phyloP scores from a whole-genome alignment of 2,888 invertebrate genomes.

The Rhamnusium bicolor region DNA sequence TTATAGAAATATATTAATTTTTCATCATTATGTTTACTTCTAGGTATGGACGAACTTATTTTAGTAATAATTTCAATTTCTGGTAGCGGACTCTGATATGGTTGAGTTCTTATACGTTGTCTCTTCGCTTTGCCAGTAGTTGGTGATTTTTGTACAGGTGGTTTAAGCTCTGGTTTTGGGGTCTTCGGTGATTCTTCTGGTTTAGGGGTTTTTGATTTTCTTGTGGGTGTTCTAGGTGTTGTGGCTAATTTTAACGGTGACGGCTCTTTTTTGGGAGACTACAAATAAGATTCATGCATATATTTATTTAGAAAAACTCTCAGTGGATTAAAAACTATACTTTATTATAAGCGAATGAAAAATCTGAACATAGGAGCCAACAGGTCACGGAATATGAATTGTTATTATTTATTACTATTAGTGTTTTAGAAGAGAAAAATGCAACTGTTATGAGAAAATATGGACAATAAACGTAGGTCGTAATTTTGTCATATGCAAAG shows the following conservation, averaged over 20 bases:
- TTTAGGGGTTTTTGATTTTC: slow-evolving; percentile 73
- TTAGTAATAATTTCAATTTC: slow-evolving; percentile 85
- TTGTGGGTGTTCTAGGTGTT: slow-evolving; percentile 73
- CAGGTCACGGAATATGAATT: too few relatives aligned
- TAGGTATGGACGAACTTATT: slow-evolving; percentile 76
- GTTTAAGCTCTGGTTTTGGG: slow-evolving; percentile 60
- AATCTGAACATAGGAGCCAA: too few relatives aligned
- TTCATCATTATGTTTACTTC: slow-evolving; percentile 78
- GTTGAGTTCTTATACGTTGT: slow-evolving; percentile 80
- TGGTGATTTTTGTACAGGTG: slow-evolving; percentile 66
- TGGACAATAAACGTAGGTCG: too few relatives aligned
- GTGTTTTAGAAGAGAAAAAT: too few relatives aligned
- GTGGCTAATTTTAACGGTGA: slow-evolving; percentile 75
- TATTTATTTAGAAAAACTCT: too few relatives aligned
- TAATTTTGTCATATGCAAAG: too few relatives aligned
- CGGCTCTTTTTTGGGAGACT: slow-evolving; percentile 59
- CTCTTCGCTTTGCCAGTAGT: slow-evolving; percentile 70
- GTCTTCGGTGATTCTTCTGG: slow-evolving; percentile 68
- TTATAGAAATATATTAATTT: slow-evolving; percentile 91
- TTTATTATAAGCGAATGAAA: too few relatives aligned
- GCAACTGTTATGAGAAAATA: too few relatives aligned
- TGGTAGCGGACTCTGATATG: slow-evolving; percentile 87
- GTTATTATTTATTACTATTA: too few relatives aligned
- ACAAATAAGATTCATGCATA: slow-evolving; percentile 2
- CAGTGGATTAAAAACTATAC: too few relatives aligned